These are phyloP conservation scores for Hypena proboscidalis DNA, from an alignment of 2,888 invertebrate genomes.

Conservation along the genomic window DNA sequence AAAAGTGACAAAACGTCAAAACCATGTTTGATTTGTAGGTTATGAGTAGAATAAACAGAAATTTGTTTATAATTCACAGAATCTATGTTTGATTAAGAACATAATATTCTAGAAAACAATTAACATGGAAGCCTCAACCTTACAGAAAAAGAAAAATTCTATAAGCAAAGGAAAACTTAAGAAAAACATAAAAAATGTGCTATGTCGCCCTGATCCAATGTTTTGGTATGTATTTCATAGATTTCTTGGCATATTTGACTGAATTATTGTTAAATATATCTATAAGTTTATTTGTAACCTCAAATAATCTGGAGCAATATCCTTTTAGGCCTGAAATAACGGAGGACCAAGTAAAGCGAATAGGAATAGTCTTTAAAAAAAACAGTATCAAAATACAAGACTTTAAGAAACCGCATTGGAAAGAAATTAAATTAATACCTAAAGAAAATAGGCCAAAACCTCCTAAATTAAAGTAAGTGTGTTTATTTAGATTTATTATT, in stretches of 20 bases:
- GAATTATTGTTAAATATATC: neutral
- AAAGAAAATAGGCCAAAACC: conserved; percentile 70
- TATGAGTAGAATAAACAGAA: no score
- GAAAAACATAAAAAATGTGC: conserved; percentile 75
- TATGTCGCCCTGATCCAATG: conserved; percentile 71
- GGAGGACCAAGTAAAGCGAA: conserved; percentile 48
- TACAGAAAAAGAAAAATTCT: conserved; percentile 62
- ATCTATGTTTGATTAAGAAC: no score
- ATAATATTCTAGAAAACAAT: no score
- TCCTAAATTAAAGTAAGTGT: conserved; percentile 61
- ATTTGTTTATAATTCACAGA: no score
- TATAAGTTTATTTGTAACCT: no score
- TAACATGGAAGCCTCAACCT: conserved; percentile 64
- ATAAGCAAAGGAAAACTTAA: conserved; percentile 74
- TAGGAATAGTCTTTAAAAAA: conserved; percentile 52
- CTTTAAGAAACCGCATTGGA: conserved; percentile 72
- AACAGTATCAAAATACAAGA: conserved; percentile 61
- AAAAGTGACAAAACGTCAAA: no score
- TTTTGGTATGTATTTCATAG: conserved; percentile 59
- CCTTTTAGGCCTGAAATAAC: conserved; percentile 64
- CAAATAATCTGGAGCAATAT: no score
- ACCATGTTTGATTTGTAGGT: no score
- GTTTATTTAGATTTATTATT: neutral
- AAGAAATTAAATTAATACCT: conserved; percentile 65
- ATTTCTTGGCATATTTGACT: neutral